Evolutionary conservation across 2,888 invertebrate species (phyloP), one percentile per base, ranked within the genome.

Genomic region (Malthinus flaveolus): DNA sequence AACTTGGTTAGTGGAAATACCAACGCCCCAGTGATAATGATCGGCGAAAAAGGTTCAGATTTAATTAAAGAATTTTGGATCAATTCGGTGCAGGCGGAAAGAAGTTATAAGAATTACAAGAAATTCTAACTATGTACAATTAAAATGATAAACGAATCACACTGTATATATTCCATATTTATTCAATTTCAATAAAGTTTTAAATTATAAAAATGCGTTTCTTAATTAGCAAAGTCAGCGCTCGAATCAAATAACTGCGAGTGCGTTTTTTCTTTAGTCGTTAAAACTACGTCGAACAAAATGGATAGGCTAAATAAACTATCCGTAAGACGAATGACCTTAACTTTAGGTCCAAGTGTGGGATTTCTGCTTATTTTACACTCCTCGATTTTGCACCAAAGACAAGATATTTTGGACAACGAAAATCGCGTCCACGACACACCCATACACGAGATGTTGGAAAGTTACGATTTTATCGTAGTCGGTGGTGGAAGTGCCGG

Each of bases 11-110:
- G 91, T 65, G 92, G 91, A 0, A 93, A 93, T 66, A 93, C 93
- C 0, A 93, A 93, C 70, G 93, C 91, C 0, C 93, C 93, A 0
- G 86, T 85, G 0, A 92, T 95, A 32, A 95, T 95, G 94, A 89
- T 95, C 45, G 95, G 88, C 0, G 95, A 95, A 74, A 95, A 94
- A 75, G 93, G 90, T 0, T 84, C 93, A 7, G 93, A 95, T 72
- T 83, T 95, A 84, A 90, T 95, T 47, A 93, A 93, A 73, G 88
- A 91, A 66, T 88, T 84, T 72, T 93, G 93, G 93, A 77, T 88
- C 55, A 87, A 86, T 36, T 61, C 61, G 1, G 82, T 71, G 7
- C 37, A 59, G 9, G 3, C 31, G 8, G 7, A 37, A 13, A 13
- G 1, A 39, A 39, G 9, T 8, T 2, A 12, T 13, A 13, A 15